Evolutionary conservation across 1,140 invertebrate species (phyloP), one percentile per base, ranked within the genome.

Genomic region (Psilanteris sp.): DNA sequence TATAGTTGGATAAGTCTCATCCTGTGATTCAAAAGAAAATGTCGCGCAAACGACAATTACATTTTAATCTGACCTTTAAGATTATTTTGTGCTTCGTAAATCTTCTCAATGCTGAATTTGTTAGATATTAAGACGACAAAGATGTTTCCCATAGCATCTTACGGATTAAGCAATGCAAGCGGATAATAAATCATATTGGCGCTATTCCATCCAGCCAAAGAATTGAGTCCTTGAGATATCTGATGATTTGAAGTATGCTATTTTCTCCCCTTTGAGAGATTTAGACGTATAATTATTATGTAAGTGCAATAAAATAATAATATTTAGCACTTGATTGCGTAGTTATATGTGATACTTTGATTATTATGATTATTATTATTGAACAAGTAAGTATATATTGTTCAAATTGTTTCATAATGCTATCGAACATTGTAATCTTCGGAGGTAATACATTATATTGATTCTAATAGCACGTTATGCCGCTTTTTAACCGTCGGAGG

Each of bases 41-140:
- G 24, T 39, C 54, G 44, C 36, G 11, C 20, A 41, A 50, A 37
- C 52, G 44, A 71, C 66, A 71, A 71, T 71, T 71, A 54, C 46
- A 54, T 36, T 61, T 39, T 59, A 50, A 43, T 26, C 54, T 14
- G 4, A 43, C 7, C 34, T n/a, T 20, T 14, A 5, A 29, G 32
- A 26, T 57, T 48, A 68, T 57, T 50, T 48, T 27, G n/a, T n/a
- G n/a, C n/a, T 24, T 10, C 11, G 26, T 43, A 52, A 41, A 64
- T 43, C 44, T 43, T 34, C n/a, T 27, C 18, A 18, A 20, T 24
- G 13, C 10, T 22, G 11, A 41, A 41, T 61, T 36, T 8, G 20
- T 31, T 29, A 10, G 8, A 4, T 4, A 34, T 44, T 41, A 43
- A 22, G 3, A 20, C 59, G 46, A 66, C 16, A 24, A 27, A 54